Percentiles rank a stretch among this genome's conserved stretches.
These are phyloP conservation scores for Apocrypta bakeri DNA, from an alignment of 1,140 invertebrate genomes.

Conservation along the genomic window DNA sequence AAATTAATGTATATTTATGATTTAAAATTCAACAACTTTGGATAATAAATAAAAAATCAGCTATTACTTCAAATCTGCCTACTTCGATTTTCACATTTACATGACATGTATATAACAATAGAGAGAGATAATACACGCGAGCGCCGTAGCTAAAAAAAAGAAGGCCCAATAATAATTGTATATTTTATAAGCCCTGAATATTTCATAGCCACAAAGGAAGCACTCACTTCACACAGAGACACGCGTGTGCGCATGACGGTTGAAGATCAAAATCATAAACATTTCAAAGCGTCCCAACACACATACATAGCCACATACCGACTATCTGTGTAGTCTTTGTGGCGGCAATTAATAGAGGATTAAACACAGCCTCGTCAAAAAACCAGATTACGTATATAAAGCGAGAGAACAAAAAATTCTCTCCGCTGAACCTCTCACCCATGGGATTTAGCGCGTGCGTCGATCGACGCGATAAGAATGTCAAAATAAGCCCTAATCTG, in stretches of 20 bases:
- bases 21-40: no score
- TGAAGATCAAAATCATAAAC: constrained; percentile 51
- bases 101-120: no score
- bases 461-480: constrained; percentile 65
- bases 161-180: neutral
- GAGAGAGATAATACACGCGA: no score
- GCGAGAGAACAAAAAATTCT: constrained; percentile 28
- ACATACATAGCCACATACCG: neutral
- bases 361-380: constrained; percentile 59
- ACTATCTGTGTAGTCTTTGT: constrained; percentile 60
- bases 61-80: no score
- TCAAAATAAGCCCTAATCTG: constrained; percentile 63
- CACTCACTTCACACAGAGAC: neutral
- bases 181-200: constrained; percentile 5
- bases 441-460: constrained; percentile 60
- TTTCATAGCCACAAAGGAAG: constrained; percentile 28
- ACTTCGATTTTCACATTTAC: no score
- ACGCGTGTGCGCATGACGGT: constrained; percentile 32
- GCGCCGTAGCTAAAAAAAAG: no score
- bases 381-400: constrained; percentile 42
- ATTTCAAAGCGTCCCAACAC: constrained; percentile 43
- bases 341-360: constrained; percentile 74
- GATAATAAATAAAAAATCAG: no score
- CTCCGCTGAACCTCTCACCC: no score
- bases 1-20: neutral